Evolutionary conservation across 2,888 invertebrate genomes (phyloP).

Genomic region (Caenorhabditis auriculariae): DNA sequence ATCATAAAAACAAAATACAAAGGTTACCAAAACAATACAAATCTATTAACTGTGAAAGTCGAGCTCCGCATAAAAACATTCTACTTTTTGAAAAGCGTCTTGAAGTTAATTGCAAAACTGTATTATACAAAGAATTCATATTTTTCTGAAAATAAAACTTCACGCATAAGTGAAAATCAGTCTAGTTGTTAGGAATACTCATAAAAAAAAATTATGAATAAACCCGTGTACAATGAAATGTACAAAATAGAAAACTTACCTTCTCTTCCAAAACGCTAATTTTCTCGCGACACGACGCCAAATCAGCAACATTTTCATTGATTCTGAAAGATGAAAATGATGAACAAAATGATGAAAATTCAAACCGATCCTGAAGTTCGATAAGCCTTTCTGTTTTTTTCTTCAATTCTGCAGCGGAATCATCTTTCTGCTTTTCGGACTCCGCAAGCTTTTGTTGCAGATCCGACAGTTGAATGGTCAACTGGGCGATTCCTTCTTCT

Average conservation of each 20-base stretch:
- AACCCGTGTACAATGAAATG: too few relatives aligned
- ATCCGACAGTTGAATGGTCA: neutral
- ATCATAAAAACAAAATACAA: constrained; percentile 3
- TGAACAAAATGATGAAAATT: too few relatives aligned
- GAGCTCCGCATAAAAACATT: too few relatives aligned
- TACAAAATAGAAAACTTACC: neutral
- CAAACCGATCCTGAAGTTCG: constrained; percentile 2
- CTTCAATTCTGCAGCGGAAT: constrained; percentile 3
- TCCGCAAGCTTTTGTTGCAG: constrained; percentile 3
- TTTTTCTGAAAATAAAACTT: too few relatives aligned
- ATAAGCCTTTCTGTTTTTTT: constrained; percentile 4
- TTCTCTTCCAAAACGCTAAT: constrained; percentile 17
- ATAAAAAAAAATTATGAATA: too few relatives aligned
- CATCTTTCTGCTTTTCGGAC: neutral
- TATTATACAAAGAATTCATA: too few relatives aligned
- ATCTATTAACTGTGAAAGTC: constrained; percentile 1
- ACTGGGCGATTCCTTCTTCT: neutral
- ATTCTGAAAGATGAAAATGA: too few relatives aligned
- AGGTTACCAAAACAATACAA: neutral
- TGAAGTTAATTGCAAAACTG: too few relatives aligned
- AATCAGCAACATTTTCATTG: constrained; percentile 26
- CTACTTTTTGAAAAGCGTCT: too few relatives aligned
- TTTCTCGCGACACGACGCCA: constrained; percentile 18
- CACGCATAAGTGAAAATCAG: too few relatives aligned
- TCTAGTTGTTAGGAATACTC: too few relatives aligned